Evolutionary conservation across 2,888 invertebrate genomes (phyloP).

Genomic region (Sturmia bella): DNA sequence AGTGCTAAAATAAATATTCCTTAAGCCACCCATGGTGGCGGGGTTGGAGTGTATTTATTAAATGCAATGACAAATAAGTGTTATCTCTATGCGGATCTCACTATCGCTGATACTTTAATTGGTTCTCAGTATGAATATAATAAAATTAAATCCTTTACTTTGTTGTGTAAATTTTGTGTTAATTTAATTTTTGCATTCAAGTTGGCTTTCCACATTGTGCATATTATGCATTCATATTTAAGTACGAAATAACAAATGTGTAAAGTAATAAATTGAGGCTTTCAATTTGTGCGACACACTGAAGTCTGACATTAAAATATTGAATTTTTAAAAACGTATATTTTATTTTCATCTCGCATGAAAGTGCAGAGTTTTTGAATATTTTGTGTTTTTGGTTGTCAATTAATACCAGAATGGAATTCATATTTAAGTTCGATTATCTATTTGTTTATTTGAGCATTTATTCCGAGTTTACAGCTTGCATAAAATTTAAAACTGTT

Average conservation of each 20-base stretch:
- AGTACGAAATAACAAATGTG: background rate
- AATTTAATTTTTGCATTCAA: too few species aligned
- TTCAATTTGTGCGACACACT: constrained; percentile 25
- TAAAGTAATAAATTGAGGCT: constrained; percentile 11
- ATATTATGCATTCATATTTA: too few species aligned
- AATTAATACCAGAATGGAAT: background rate
- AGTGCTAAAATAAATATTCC: background rate
- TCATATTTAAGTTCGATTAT: constrained; percentile 18
- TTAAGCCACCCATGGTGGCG: background rate
- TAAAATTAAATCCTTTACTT: constrained; percentile 2
- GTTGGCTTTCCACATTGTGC: too few species aligned
- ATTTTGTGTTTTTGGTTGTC: too few species aligned
- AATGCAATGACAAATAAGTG: too few species aligned
- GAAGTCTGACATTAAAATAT: constrained; percentile 34
- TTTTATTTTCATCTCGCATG: constrained; percentile 5
- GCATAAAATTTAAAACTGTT: constrained; percentile 13
- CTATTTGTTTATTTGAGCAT: constrained; percentile 7
- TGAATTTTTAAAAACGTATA: background rate
- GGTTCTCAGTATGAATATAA: constrained; percentile 16
- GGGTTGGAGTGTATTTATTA: background rate
- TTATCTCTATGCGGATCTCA: background rate
- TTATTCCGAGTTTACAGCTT: background rate
- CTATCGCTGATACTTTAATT: constrained; percentile 1
- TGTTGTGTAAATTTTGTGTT: background rate
- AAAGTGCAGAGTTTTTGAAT: background rate